Evolutionary conservation across 2,113 vertebrate species (phyloP), one percentile per base, ranked within the genome.

Genomic region (Psilopogon haemacephalus): DNA sequence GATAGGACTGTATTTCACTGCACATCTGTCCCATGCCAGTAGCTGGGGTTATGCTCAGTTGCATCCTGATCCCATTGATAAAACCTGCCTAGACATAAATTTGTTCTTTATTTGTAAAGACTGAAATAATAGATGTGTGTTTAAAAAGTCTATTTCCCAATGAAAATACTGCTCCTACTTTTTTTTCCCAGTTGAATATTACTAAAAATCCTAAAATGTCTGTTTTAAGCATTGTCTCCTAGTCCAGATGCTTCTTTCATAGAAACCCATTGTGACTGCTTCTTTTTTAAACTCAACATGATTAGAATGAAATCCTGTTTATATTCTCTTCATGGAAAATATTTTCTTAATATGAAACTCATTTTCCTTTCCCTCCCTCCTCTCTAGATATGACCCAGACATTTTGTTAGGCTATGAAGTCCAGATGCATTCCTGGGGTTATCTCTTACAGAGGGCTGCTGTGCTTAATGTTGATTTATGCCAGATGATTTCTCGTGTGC

Each of bases 391-490:
- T 93, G 99, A 99, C 93, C 99, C 99, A 63, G 99, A 99, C 97
- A 99, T 99, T 97, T 96, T 99, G 75, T 85, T 99, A 88, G 99
- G 99, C 46, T 99, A 99, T 93, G 99, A 99, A 97, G 98, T 99
- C 89, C 99, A 99, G 98, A 99, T 99, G 98, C 98, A 94, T 84
- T 99, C 99, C 62, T 99, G 99, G 99, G 99, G 99, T 68, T 99
- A 99, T 97, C 98, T 99, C 74, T 98, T 99, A 60, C 99, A 99
- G 96, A 98, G 99, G 48, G 99, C 99, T 21, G 97, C 98, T 5
- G 98, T 97, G 1, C 95, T 99, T 21, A 97, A 98, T 71, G 97
- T 98, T 86, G 97, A 99, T 93, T 97, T 99, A 84, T 99, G 99
- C 95, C 99, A 99, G 92, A 98, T 99, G 98, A 98, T 99, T 84